A percentile compares a stretch with the other conserved stretches of the same genome.
These are phyloP conservation scores for Callimorpha dominula DNA, from an alignment of 2,888 invertebrate genomes.

Conservation along the genomic window DNA sequence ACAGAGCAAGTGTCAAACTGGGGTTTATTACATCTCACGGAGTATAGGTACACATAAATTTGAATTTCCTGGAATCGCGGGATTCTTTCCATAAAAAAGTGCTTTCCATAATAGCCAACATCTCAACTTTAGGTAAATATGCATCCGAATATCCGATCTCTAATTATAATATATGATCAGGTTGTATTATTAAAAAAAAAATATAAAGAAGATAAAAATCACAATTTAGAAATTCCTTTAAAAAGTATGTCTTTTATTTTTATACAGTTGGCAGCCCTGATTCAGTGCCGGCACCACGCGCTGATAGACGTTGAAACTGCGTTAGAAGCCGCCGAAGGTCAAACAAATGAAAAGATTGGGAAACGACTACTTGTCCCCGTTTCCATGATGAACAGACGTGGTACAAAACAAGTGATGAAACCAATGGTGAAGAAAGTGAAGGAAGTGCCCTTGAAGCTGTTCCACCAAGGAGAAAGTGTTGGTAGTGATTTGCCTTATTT, in stretches of 20 bases:
- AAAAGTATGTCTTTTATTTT: background rate
- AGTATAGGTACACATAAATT: no score
- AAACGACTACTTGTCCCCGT: constrained; percentile 71
- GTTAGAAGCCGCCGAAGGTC: constrained; percentile 81
- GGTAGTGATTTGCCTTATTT: constrained; percentile 72
- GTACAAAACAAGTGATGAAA: constrained; percentile 42
- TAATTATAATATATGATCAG: no score
- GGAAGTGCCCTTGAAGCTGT: constrained; percentile 79
- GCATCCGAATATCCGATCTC: no score
- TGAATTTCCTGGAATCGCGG: no score
- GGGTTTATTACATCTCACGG: no score
- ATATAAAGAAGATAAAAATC: no score
- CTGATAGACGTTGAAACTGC: constrained; percentile 84
- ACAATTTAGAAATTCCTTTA: background rate
- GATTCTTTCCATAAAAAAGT: no score
- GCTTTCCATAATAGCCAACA: no score
- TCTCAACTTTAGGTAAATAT: no score
- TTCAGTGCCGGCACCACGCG: constrained; percentile 80
- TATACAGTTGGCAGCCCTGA: constrained; percentile 73
- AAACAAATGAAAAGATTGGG: constrained; percentile 62
- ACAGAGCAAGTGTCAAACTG: no score
- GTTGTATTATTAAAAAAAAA: no score
- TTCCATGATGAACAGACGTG: constrained; percentile 46
- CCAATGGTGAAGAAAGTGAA: constrained; percentile 62
- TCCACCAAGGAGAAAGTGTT: constrained; percentile 73